Evolutionary conservation across 2,113 vertebrate species (phyloP).

Genomic region (Lepisosteus oculatus): DNA sequence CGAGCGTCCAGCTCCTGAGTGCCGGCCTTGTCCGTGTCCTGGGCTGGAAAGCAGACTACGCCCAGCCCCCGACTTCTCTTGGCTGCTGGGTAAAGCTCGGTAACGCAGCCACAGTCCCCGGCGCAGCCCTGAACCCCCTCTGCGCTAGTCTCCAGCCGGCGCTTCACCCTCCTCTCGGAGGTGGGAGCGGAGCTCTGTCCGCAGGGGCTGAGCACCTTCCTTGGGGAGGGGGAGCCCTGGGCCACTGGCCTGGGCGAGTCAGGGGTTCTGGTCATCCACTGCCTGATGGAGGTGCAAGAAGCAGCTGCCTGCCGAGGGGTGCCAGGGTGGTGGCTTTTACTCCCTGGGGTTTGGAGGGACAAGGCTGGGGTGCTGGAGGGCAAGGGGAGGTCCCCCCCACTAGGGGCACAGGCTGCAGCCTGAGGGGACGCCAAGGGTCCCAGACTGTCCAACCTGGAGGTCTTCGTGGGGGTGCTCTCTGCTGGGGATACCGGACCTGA

Average conservation of each 20-base stretch:
- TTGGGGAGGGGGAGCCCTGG: constrained; percentile 49
- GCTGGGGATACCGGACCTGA: constrained; percentile 29
- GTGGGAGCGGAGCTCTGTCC: constrained; percentile 53
- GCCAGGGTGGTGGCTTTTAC: constrained; percentile 16
- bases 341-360: constrained; percentile 29
- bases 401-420: constrained; percentile 74
- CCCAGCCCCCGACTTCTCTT: constrained; percentile 66
- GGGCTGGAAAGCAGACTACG: constrained; percentile 54
- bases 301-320: constrained; percentile 49
- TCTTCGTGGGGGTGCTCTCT: constrained; percentile 75
- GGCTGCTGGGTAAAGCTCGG: constrained; percentile 62
- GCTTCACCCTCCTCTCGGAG: constrained; percentile 75
- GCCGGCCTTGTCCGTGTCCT: constrained; percentile 33
- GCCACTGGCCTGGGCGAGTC: constrained; percentile 42
- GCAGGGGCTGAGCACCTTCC: constrained; percentile 70
- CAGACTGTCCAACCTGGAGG: constrained; percentile 42
- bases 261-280: constrained; percentile 73
- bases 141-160: constrained; percentile 76
- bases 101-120: constrained; percentile 64
- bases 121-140: constrained; percentile 52
- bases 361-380: constrained; percentile 70
- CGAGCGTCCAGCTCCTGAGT: constrained; percentile 27
- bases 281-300: constrained; percentile 72
- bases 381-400: constrained; percentile 75
- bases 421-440: constrained; percentile 65